Evolutionary conservation across 2,888 invertebrate genomes (phyloP).

Genomic region (Cephus pygmeus): DNA sequence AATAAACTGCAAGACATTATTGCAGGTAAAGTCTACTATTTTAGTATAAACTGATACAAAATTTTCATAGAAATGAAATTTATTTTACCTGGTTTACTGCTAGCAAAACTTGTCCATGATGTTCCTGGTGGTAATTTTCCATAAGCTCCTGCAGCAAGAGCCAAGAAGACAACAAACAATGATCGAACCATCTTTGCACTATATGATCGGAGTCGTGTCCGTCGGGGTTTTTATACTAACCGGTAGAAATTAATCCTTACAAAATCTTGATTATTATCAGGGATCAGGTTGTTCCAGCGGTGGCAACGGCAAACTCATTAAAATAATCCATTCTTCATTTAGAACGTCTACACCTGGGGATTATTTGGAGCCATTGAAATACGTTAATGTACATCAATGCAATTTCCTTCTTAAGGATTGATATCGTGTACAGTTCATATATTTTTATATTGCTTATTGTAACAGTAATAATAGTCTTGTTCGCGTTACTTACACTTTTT

Average conservation of each 20-base stretch:
- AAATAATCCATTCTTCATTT: constrained; percentile 36
- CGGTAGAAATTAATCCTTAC: not conserved
- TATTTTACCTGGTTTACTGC: constrained; percentile 27
- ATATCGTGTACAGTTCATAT: not conserved
- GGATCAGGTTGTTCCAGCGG: not conserved
- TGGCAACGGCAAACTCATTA: constrained; percentile 28
- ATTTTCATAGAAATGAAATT: not conserved
- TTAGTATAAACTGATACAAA: not conserved
- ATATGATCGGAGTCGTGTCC: constrained; percentile 4
- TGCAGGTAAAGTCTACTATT: not conserved
- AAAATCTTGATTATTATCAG: not conserved
- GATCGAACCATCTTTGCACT: constrained; percentile 43
- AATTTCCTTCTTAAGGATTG: constrained; percentile 37
- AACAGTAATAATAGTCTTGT: not conserved
- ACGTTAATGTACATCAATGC: constrained; percentile 19
- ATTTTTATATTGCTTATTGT: not conserved
- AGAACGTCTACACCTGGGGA: constrained; percentile 46
- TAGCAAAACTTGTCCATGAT: constrained; percentile 40
- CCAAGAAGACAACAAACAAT: constrained; percentile 36
- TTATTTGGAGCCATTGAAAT: constrained; percentile 35
- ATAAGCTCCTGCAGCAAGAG: constrained; percentile 31
- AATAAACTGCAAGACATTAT: constrained; percentile 33
- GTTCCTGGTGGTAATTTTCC: constrained; percentile 40
- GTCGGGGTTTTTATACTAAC: not conserved
- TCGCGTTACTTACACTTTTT: not conserved